Conservation (phyloP, 2,113 vertebrate genomes). For the Chionis minor region DNA sequence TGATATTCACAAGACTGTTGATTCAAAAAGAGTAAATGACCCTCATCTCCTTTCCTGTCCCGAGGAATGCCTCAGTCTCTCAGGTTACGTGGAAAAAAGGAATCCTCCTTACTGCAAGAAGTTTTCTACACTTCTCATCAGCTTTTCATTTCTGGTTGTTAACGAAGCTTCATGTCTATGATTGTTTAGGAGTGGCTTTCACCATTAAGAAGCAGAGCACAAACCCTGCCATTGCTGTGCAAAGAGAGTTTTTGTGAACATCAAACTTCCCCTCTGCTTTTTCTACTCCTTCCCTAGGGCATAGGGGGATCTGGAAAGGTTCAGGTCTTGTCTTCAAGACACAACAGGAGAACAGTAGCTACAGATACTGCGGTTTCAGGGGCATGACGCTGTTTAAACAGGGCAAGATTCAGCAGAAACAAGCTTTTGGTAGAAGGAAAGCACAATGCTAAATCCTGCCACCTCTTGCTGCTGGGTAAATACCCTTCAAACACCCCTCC, state of each 20-base stretch:
- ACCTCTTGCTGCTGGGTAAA: background rate
- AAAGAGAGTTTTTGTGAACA: background rate
- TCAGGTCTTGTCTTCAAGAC: background rate
- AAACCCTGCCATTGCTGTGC: background rate
- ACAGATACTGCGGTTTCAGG: background rate
- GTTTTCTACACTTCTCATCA: background rate
- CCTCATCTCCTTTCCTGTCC: background rate
- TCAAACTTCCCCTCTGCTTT: background rate
- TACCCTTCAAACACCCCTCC: background rate
- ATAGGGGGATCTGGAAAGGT: background rate
- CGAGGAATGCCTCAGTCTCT: background rate
- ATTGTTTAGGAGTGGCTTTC: background rate
- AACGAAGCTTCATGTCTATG: background rate
- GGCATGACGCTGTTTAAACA: background rate
- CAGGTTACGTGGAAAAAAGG: background rate
- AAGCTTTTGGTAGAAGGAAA: background rate
- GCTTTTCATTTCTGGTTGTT: background rate
- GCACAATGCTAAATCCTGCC: background rate
- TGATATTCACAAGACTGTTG: background rate
- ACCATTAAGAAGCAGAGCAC: background rate
- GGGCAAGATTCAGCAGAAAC: background rate
- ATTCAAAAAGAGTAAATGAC: background rate
- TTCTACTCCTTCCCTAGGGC: background rate
- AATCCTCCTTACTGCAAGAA: background rate
- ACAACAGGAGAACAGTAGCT: background rate